phyloP scores from a whole-genome alignment of 2,888 invertebrate species.

The Agrochola litura region DNA sequence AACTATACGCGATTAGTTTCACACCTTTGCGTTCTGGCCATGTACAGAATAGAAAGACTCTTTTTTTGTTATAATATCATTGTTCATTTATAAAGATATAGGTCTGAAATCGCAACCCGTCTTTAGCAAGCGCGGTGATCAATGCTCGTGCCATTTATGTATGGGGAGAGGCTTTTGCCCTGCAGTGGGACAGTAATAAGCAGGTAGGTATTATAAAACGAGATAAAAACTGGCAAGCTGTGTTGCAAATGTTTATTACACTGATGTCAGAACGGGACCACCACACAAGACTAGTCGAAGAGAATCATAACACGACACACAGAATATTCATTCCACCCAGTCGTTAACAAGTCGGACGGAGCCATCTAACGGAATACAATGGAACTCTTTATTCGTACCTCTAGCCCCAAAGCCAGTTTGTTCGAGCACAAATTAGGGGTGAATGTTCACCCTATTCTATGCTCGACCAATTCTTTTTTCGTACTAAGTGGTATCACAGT shows the following conservation, averaged over 20 bases:
- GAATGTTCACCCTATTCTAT: not conserved
- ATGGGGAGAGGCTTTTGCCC: not conserved
- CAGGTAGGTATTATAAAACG: too few species aligned
- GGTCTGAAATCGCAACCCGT: too few species aligned
- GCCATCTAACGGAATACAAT: constrained; percentile 24
- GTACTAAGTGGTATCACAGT: not conserved
- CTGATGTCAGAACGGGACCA: not conserved
- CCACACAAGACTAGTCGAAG: not conserved
- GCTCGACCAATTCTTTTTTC: not conserved
- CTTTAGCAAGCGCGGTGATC: too few species aligned
- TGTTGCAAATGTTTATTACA: not conserved
- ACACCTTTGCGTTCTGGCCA: too few species aligned
- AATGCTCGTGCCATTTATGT: not conserved
- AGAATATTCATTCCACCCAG: not conserved
- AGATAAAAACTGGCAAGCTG: not conserved
- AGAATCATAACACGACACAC: too few species aligned
- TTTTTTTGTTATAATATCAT: too few species aligned
- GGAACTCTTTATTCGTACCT: not conserved
- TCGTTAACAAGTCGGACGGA: not conserved
- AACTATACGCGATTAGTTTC: too few species aligned
- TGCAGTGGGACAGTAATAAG: not conserved
- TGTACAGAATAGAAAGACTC: too few species aligned
- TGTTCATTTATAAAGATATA: too few species aligned
- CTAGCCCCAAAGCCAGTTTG: not conserved
- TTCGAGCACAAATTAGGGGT: not conserved